These are phyloP conservation scores for Ptilorrhoa leucosticta DNA, from an alignment of 2,113 vertebrate genomes.

Conservation along the genomic window DNA sequence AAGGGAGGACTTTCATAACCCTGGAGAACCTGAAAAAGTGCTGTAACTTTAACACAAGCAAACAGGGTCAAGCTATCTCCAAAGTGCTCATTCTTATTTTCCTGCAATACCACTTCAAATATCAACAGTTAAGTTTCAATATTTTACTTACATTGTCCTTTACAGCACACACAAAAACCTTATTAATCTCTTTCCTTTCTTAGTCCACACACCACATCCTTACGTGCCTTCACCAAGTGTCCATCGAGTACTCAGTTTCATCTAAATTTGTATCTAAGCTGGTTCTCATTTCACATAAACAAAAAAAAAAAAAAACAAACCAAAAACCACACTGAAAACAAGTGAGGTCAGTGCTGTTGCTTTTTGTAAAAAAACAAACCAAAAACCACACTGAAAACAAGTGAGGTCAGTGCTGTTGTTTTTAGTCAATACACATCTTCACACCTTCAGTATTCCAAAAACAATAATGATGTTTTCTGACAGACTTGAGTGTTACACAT, in stretches of 20 bases:
- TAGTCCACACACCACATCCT: neutral
- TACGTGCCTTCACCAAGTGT: fast-evolving
- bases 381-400: neutral
- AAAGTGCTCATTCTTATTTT: neutral
- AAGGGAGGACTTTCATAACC: neutral
- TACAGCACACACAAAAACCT: neutral
- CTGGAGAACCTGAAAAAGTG: neutral
- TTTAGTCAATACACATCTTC: neutral
- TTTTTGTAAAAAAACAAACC: too few relatives aligned
- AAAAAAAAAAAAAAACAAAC: too few relatives aligned
- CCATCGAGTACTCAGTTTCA: neutral
- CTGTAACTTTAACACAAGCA: neutral
- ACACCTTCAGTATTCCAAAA: neutral
- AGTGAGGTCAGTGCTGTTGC: neutral
- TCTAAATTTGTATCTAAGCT: neutral
- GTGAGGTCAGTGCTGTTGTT: neutral
- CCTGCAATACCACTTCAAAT: neutral
- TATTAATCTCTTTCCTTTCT: neutral
- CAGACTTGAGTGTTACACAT: neutral
- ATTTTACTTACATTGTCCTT: neutral
- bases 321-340: neutral
- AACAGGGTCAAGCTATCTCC: neutral
- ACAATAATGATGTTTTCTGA: neutral
- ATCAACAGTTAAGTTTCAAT: neutral
- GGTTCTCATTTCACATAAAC: neutral